A percentile compares a stretch with the other conserved stretches of the same genome.
These are phyloP conservation scores for Brachymystax lenok DNA, from an alignment of 2,797 vertebrate genomes.

Conservation along the genomic window DNA sequence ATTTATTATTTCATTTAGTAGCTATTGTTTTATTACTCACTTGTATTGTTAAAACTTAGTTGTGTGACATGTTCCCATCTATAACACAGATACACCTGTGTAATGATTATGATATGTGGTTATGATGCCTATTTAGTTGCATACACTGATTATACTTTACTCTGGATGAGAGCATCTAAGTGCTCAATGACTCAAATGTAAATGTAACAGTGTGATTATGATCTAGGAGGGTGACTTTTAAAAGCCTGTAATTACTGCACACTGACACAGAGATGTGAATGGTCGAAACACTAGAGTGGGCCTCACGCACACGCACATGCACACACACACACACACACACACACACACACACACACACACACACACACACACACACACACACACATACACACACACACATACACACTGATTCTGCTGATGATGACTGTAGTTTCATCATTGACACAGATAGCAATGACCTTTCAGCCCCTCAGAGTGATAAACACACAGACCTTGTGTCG, in stretches of 20 bases:
- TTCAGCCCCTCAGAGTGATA: not conserved
- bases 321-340: not conserved
- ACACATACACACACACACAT: no score
- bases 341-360: no score
- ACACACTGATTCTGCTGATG: not conserved
- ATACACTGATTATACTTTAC: not conserved
- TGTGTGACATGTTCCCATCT: constrained; percentile 12
- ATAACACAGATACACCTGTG: constrained; percentile 6
- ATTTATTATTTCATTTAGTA: constrained; percentile 9
- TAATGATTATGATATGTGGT: constrained; percentile 16
- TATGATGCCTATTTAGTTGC: not conserved
- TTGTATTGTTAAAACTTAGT: not conserved
- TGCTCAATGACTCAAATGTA: not conserved
- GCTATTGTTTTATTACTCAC: not conserved
- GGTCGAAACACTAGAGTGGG: constrained; percentile 35
- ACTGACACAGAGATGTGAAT: constrained; percentile 20
- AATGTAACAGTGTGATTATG: not conserved
- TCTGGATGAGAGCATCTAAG: not conserved
- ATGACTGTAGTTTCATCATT: constrained; percentile 5
- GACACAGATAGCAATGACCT: constrained; percentile 9
- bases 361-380: not conserved
- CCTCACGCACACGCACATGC: constrained; percentile 1
- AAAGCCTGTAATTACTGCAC: constrained; percentile 35
- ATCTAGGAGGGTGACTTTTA: constrained; percentile 3
- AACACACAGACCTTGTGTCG: constrained; percentile 1